Base-by-base conservation (phyloP, 2,888 invertebrate genomes). In the Nasonovia ribisnigri region DNA sequence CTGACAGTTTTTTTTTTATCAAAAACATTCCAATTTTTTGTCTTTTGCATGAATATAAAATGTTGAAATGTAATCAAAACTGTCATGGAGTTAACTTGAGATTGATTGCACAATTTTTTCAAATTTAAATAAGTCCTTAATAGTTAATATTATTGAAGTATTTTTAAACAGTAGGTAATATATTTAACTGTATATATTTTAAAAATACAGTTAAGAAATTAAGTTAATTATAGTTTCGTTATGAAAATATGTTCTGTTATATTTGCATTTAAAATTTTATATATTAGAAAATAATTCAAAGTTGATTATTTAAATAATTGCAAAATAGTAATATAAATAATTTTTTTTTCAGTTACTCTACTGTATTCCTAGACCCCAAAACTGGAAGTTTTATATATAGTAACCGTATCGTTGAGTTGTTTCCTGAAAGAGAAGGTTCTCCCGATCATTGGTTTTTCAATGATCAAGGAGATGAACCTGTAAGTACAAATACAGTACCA, bases 281-380 rank as follows among this genome's bases (percentile, higher is more conserved):
- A 6, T n/a, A 67, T 67, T 1, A n/a, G 4, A n/a, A 67, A 67
- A 67, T 67, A n/a, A 77, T 77, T 6, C 36, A 36, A 77, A 77
- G n/a, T 67, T 36, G 42, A n/a, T n/a, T n/a, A 5, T 36, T n/a
- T 67, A 67, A 67, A n/a, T 36, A 20, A 20, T 77, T 77, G 20
- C 8, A 20, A 77, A 57, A 77, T 77, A 36, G 2, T 20, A 36
- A 36, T 8, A 36, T 20, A 77, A 77, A 8, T 36, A 5, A 67
- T 36, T 36, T 67, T n/a, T 87, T 95, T 95, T 91, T 95, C 94
- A 96, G 95, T 95, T 96, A 96, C 95, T 95, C 96, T 43, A 96
- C 96, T 6, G 96, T 96, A 29, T 96, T 96, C 95, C 96, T 96
- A n/a, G 96, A 96, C 94, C 96, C 96, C 86, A 96, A 96, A 95